Base-by-base conservation (phyloP, 2,797 vertebrate genomes). In the Dallia pectoralis region DNA sequence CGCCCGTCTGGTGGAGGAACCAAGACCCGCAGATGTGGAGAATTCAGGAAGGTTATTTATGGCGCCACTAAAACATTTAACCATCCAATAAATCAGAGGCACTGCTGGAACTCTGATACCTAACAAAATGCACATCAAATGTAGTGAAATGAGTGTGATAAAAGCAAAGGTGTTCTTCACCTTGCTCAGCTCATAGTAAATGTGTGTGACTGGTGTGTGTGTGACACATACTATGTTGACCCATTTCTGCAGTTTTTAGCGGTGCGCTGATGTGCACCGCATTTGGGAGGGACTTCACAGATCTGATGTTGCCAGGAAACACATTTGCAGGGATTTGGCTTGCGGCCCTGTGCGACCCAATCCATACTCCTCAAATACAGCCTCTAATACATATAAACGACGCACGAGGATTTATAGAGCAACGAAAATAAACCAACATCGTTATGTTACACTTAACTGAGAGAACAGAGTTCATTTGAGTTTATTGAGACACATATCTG, bases 51-150 rank as follows among this genome's bases (percentile, higher is more conserved):
- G n/a, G 51, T 56, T 56, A 56, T 56, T 11, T 56, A 56, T 56
- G 3, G 51, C 22, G n/a, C 19, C 51, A 56, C 51, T 56, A n/a
- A 56, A 56, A 19, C 51, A 56, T 56, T 22, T 0, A 53, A 53
- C n/a, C 51, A 22, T 56, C 51, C 16, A 56, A 56, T 56, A 56
- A 56, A 19, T n/a, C n/a, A 56, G 51, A 56, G 51, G 19, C 49
- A 18, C n/a, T n/a, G n/a, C 19, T 53, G 49, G 19, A 49, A 49
- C 48, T 49, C 48, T 51, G 48, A 56, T 22, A 56, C n/a, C 1
- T 56, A 56, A 56, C n/a, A n/a, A 56, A 56, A 56, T n/a, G 51
- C 51, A 56, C 51, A 56, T 56, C 51, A 8, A 56, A 56, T 56
- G 8, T n/a, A 22, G 2, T 0, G 51, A 56, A 22, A 2, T 0